phyloP scores from a whole-genome alignment of 2,113 vertebrate species.

The Sterrhoptilus dennistouni region DNA sequence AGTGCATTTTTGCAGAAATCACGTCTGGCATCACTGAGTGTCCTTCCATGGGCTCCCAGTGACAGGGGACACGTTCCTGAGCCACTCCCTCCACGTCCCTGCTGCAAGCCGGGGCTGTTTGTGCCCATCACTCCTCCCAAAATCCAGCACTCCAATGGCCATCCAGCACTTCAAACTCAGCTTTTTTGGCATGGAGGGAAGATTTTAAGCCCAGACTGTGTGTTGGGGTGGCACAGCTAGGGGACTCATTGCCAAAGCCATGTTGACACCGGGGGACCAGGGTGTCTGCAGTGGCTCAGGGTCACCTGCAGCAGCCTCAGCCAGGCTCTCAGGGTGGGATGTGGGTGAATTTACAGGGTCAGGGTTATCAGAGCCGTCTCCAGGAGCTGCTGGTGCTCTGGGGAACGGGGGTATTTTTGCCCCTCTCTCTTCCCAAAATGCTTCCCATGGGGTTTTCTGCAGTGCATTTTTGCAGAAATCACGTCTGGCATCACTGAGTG shows the following conservation, averaged over 20 bases:
- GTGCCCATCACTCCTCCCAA: neutral
- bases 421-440: neutral
- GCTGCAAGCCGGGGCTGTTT: accelerated
- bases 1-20: neutral
- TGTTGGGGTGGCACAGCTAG: accelerated
- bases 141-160: neutral
- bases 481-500: accelerated
- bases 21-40: accelerated
- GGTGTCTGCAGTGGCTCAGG: neutral
- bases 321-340: accelerated
- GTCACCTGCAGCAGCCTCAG: too few species aligned
- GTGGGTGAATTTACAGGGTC: neutral
- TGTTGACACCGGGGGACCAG: accelerated
- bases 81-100: accelerated
- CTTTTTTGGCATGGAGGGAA: neutral
- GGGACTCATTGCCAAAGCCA: accelerated
- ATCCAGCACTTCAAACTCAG: neutral
- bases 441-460: accelerated
- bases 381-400: neutral
- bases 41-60: neutral
- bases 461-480: neutral
- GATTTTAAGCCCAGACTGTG: accelerated
- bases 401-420: neutral
- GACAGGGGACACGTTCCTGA: neutral
- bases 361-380: conserved; percentile 1